phyloP scores from a whole-genome alignment of 1,140 invertebrate species.

The Lethrus apterus region DNA sequence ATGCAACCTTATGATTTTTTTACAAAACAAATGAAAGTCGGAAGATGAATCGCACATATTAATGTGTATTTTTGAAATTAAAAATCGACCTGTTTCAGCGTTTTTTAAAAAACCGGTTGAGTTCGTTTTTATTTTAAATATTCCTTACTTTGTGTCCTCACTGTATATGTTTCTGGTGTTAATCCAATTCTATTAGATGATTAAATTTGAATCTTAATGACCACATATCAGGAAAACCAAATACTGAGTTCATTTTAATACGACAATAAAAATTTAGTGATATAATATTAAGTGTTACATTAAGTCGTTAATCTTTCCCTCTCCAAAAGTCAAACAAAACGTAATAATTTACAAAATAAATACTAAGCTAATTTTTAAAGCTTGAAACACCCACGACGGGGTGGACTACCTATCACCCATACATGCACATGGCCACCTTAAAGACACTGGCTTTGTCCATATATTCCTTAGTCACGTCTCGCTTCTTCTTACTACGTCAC shows the following conservation, averaged over 20 bases:
- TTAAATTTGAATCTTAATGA: too few species aligned
- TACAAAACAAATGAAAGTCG: too few species aligned
- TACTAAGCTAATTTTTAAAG: conserved; percentile 7
- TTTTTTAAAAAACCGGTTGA: too few species aligned
- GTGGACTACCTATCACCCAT: conserved; percentile 18
- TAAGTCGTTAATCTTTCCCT: conserved; percentile 39
- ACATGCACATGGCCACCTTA: conserved; percentile 34
- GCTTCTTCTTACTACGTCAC: conserved; percentile 43
- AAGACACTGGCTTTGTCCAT: conserved; percentile 28
- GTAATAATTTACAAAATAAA: conserved; percentile 16
- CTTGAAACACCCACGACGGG: conserved; percentile 13
- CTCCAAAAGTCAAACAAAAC: conserved; percentile 26
- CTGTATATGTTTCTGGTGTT: too few species aligned
- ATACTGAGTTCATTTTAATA: neutral
- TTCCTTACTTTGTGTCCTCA: too few species aligned
- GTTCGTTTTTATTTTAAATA: too few species aligned
- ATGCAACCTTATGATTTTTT: too few species aligned
- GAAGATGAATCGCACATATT: too few species aligned
- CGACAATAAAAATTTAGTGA: too few species aligned
- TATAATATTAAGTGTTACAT: conserved; percentile 10
- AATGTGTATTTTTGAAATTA: too few species aligned
- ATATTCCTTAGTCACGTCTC: conserved; percentile 21
- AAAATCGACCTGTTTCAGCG: too few species aligned
- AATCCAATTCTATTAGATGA: too few species aligned
- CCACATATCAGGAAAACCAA: neutral